Evolutionary conservation across 2,888 invertebrate species (phyloP), one percentile per base, ranked within the genome.

Genomic region (Orchesella flavescens): DNA sequence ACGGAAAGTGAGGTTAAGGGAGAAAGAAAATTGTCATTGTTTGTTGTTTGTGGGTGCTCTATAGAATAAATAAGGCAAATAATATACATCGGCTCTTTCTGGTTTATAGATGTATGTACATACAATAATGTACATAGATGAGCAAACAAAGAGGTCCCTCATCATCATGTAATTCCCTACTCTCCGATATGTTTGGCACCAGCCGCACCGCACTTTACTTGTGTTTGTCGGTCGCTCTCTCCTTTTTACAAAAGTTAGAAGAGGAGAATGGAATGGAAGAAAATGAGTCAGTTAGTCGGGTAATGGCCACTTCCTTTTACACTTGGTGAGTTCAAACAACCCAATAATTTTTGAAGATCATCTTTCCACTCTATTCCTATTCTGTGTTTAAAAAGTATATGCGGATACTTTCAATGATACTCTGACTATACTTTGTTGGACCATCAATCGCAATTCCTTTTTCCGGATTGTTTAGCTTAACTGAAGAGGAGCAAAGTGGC

Each of bases 391-490:
- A 53, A 49, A 49, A 19, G 49, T 7, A 46, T 15, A 7, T 69
- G 69, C 46, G 49, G 9, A 21, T 12, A 15, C 61, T 13, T 12
- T 57, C 57, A 13, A 12, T n/a, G 57, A n/a, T 61, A 24, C 61
- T 12, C 49, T 49, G 10, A 55, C 55, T 55, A 15, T 55, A n/a
- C 5, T 15, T 7, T 55, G 17, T 55, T 55, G 13, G 59, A 43
- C 43, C 17, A 46, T 78, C 68, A 78, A 79, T 72, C 49, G 49
- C 63, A 17, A 53, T 49, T 79, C 23, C 77, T 66, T 77, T n/a
- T 79, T 79, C 65, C 78, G 72, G 78, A 79, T 71, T 71, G 71
- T 72, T 79, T 53, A 61, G n/a, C 49, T 44, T 78, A 57, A 78
- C 61, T 63, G 69, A 71, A 49, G 78, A 59, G 78, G 61, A 61